Conservation (phyloP, 2,113 vertebrate species). For the Arenaria interpres region DNA sequence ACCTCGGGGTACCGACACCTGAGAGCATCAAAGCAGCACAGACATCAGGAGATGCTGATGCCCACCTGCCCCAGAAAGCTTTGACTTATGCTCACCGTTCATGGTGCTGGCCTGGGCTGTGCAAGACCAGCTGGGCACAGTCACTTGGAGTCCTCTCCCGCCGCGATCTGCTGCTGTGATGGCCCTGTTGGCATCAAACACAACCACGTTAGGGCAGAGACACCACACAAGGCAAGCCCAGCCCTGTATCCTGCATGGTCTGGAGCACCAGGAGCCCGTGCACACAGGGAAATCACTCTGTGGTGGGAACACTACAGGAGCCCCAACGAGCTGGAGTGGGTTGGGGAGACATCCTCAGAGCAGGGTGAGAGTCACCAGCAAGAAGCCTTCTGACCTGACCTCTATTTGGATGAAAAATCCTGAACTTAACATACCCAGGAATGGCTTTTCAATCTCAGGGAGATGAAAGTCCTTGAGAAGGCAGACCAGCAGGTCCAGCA, state of each 20-base stretch:
- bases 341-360: neutral
- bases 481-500: neutral
- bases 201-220: accelerated
- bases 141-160: neutral
- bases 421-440: neutral
- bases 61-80: neutral
- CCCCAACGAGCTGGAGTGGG: neutral
- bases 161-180: neutral
- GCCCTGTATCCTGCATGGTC: neutral
- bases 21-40: neutral
- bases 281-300: accelerated
- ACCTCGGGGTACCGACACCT: neutral
- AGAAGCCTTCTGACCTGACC: neutral
- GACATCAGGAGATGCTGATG: neutral
- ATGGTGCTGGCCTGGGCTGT: neutral
- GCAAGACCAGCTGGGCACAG: neutral
- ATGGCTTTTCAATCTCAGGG: neutral
- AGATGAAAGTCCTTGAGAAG: neutral
- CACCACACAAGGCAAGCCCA: neutral
- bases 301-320: neutral
- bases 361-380: neutral
- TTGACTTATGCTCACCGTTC: neutral
- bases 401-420: neutral
- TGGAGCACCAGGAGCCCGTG: neutral
- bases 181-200: conserved; percentile 28